phyloP scores from a whole-genome alignment of 2,888 invertebrate genomes.

The Galeruca laticollis region DNA sequence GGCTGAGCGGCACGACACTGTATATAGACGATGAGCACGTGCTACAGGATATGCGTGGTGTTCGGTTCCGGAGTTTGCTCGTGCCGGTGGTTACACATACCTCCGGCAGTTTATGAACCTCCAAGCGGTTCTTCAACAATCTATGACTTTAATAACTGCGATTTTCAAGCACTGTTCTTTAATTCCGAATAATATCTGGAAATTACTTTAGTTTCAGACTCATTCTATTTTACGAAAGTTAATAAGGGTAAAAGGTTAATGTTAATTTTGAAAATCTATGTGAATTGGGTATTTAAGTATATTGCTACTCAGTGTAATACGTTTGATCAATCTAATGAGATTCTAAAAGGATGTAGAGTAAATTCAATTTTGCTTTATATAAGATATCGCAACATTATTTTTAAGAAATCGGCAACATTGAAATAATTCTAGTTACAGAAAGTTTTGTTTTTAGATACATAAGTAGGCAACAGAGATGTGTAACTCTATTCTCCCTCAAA shows the following conservation, averaged over 20 bases:
- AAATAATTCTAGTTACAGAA: no score
- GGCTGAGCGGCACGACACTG: conserved; percentile 32
- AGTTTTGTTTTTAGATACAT: no score
- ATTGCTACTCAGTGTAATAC: neutral
- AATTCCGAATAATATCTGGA: conserved; percentile 42
- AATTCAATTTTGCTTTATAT: no score
- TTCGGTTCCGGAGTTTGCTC: conserved; percentile 65
- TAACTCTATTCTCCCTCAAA: no score
- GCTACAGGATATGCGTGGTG: conserved; percentile 67
- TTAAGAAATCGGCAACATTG: no score
- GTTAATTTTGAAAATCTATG: neutral
- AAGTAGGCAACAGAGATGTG: no score
- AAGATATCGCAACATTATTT: no score
- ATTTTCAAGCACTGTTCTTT: conserved; percentile 51
- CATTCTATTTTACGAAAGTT: conserved; percentile 11
- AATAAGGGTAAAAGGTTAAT: conserved; percentile 6
- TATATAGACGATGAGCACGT: conserved; percentile 58
- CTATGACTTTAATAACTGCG: conserved; percentile 53
- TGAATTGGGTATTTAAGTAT: neutral
- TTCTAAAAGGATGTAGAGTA: no score
- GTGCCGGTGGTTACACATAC: conserved; percentile 67
- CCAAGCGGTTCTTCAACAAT: conserved; percentile 50
- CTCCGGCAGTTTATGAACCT: conserved; percentile 66
- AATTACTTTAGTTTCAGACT: conserved; percentile 21
- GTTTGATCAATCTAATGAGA: neutral